Base-by-base conservation (phyloP, 2,797 vertebrate genomes). In the Chrysocyon brachyurus region DNA sequence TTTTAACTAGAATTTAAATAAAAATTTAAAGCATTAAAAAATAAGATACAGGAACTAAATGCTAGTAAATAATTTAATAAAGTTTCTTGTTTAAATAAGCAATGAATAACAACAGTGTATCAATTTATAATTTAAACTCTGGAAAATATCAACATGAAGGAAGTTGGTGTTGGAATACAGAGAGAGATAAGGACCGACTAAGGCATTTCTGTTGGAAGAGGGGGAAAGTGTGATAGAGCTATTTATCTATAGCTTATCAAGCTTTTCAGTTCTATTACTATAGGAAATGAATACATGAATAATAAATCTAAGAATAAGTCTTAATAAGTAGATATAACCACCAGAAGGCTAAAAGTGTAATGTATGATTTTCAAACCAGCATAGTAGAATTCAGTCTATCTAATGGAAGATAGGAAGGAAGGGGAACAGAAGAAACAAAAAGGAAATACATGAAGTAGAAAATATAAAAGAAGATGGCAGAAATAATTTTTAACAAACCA, bases 271-370 rank as follows among this genome's bases (percentile, higher is more conserved):
- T 49, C 52, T 75, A 49, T 87, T 86, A 83, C 28, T 46, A 75
- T 46, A 81, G 54, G n/a, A 90, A 87, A 87, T 85, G 87, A 90
- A 78, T 79, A 73, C 68, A 54, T 68, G 9, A 49, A 64, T 90
- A 90, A 75, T 66, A 82, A 72, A 68, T 72, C 66, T 64, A 73
- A 86, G 15, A 66, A 66, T 52, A 24, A 8, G 6, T 63, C 83
- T 52, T 49, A 72, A 66, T 91, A 81, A 81, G 49, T 85, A 88
- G 10, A 91, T 19, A 87, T 87, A 88, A 56, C 12, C 12, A 87
- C 28, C 24, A 73, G 56, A 81, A 92, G 40, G 77, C 72, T 31
- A 77, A 95, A 86, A 85, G 75, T 12, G 36, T 57, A 49, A 82
- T 68, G 19, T 61, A 6, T 73, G 7, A 64, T 64, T 87, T 78